phyloP scores from a whole-genome alignment of 2,888 invertebrate species.

The Selenia dentaria region DNA sequence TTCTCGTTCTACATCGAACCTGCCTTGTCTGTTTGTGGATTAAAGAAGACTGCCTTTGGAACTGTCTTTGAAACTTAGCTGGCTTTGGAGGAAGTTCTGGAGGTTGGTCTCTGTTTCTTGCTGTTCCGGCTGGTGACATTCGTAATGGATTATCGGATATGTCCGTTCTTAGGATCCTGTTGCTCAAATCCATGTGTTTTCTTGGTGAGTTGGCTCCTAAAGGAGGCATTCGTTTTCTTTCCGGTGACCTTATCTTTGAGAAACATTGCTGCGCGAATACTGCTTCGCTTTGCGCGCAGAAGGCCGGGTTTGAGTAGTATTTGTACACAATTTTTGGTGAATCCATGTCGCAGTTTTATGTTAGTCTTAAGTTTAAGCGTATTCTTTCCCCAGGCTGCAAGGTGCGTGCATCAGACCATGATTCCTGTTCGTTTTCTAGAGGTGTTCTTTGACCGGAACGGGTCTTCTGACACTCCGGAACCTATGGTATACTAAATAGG shows the following conservation, averaged over 20 bases:
- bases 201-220: conserved; percentile 77
- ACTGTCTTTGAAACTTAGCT: conserved; percentile 64
- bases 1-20: conserved; percentile 62
- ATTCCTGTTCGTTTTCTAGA: conserved; percentile 26
- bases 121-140: conserved; percentile 56
- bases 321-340: conserved; percentile 83
- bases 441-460: conserved; percentile 60
- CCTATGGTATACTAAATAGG: background rate
- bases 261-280: conserved; percentile 11
- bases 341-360: conserved; percentile 54
- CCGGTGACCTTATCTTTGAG: conserved; percentile 58
- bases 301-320: conserved; percentile 92
- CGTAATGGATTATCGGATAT: conserved; percentile 78
- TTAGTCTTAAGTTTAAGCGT: conserved; percentile 44
- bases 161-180: conserved; percentile 73
- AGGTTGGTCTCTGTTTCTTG: conserved; percentile 61
- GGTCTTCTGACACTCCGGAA: conserved; percentile 8
- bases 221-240: conserved; percentile 66
- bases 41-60: conserved; percentile 70
- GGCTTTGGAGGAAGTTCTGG: conserved; percentile 78
- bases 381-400: conserved; percentile 45
- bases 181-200: conserved; percentile 57
- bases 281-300: conserved; percentile 91
- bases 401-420: conserved; percentile 44
- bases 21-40: conserved; percentile 79